phyloP scores from a whole-genome alignment of 2,113 vertebrate species.

The Felis chaus region DNA sequence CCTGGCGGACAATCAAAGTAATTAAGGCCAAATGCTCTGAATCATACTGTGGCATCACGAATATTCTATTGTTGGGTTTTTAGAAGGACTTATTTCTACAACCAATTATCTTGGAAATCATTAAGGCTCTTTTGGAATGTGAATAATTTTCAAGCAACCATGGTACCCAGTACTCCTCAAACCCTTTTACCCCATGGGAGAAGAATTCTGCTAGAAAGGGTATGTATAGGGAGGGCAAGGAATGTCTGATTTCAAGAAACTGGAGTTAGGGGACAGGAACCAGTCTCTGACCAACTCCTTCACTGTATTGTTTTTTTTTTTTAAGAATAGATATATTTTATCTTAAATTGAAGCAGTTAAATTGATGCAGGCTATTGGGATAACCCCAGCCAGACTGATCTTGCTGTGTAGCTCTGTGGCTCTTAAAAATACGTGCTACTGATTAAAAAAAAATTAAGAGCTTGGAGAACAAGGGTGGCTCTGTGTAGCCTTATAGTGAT shows the following conservation, averaged over 20 bases:
- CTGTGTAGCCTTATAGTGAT: not conserved
- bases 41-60: conserved; percentile 76
- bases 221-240: not conserved
- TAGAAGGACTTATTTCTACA: conserved; percentile 78
- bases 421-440: not conserved
- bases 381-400: not conserved
- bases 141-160: conserved; percentile 69
- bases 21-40: conserved; percentile 81
- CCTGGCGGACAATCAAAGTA: conserved; percentile 81
- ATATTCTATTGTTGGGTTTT: conserved; percentile 75
- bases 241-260: conserved; percentile 25
- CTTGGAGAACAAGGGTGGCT: not conserved
- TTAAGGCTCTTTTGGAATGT: conserved; percentile 74
- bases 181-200: conserved; percentile 11
- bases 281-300: not conserved
- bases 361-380: not conserved
- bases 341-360: conserved; percentile 48
- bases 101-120: conserved; percentile 79
- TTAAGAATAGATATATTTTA: conserved; percentile 5
- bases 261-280: not conserved
- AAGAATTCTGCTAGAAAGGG: conserved; percentile 25
- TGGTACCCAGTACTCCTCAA: not conserved
- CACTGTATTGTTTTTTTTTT: not conserved
- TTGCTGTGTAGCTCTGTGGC: not conserved
- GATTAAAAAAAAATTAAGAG: not conserved